Evolutionary conservation across 2,113 vertebrate species (phyloP), one percentile per base, ranked within the genome.

Genomic region (Ictidomys tridecemlineatus): DNA sequence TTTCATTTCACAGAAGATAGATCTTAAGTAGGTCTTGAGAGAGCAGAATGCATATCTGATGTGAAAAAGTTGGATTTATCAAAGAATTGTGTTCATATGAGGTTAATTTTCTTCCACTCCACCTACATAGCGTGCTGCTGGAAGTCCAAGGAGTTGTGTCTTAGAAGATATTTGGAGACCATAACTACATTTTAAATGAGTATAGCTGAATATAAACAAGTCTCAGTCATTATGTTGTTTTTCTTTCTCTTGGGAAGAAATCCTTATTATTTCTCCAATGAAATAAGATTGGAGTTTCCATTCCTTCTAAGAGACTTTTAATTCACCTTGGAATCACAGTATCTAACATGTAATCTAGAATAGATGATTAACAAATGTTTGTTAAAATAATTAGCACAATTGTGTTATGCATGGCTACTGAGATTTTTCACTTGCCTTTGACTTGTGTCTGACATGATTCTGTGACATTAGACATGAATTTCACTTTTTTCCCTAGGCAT

Each of bases 101-200:
- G 37, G 65, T 87, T 30, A 7, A 86, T 73, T 96, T 88, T n/a
- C 45, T 96, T 85, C 10, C 34, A 91, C 5, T 63, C n/a, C 18
- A 51, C 37, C 32, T 94, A 8, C 22, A 22, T 10, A 51, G 22
- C 37, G 18, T 67, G 39, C 74, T 78, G 17, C 45, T 22, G 72
- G 17, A 94, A 85, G n/a, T 63, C 26, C 48, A 89, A 32, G 30
- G 16, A 56, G 28, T 34, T 70, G 10, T 91, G 17, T 65, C 37
- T 22, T 92, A 11, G 2, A 92, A 51, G 37, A 80, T 79, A 37
- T 26, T 45, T 82, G 24, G 65, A 87, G n/a, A 24, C 7, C 56
- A 63, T 69, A 56, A 48, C 20, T 74, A 32, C 8, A n/a, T 51
- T 93, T 92, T 20, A 58, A n/a, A 53, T 16, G 74, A 48, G 11